A percentile compares a stretch with the other conserved stretches of the same genome.
These are phyloP conservation scores for Drosophila punjabiensis DNA, from an alignment of 1,140 invertebrate genomes.

Conservation along the genomic window DNA sequence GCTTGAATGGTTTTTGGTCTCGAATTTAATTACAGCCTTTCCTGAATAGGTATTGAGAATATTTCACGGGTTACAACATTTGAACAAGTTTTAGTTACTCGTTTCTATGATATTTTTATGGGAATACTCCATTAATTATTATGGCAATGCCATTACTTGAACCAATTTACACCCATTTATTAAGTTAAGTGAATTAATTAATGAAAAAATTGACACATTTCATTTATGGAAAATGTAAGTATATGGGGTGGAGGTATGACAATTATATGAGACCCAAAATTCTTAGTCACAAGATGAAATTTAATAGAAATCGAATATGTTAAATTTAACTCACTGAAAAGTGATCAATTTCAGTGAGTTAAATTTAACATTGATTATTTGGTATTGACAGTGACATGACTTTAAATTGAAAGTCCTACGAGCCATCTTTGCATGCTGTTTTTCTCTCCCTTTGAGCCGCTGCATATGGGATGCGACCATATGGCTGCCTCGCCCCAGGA, in stretches of 20 bases:
- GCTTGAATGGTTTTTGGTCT: too few species aligned
- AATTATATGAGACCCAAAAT: neutral
- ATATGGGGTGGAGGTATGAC: neutral
- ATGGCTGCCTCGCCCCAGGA: constrained; percentile 32
- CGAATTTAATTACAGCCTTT: neutral
- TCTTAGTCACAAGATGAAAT: neutral
- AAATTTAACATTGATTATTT: neutral
- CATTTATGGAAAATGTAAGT: neutral
- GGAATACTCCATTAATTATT: neutral
- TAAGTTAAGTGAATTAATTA: neutral
- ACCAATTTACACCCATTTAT: constrained; percentile 11
- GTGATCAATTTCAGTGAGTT: too few species aligned
- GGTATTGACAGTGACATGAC: neutral
- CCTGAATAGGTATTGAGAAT: too few species aligned
- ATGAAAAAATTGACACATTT: neutral
- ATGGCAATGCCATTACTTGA: constrained; percentile 4
- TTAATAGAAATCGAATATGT: too few species aligned
- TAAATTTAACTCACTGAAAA: too few species aligned
- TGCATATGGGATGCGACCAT: constrained; percentile 14
- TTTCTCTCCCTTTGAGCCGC: constrained; percentile 1
- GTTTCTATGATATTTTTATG: constrained; percentile 2
- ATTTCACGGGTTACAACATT: too few species aligned
- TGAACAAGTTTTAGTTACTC: neutral
- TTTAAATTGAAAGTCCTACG: neutral
- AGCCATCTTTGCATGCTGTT: neutral